Percentiles rank a stretch among this genome's conserved stretches.
Conservation (phyloP, 2,113 vertebrate genomes). For the Perognathus longimembris region DNA sequence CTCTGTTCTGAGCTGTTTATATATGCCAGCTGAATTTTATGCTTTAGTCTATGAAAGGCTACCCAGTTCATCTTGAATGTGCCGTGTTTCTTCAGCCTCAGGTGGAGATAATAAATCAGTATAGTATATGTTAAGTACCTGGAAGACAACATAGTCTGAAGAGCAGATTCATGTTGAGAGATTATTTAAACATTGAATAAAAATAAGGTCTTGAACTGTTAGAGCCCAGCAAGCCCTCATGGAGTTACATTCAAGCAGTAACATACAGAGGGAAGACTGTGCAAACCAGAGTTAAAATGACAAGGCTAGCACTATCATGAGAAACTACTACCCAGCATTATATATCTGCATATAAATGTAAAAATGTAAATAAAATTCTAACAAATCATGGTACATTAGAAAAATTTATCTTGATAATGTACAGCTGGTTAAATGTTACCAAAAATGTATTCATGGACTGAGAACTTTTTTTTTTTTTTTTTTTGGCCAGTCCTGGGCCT, state of each 20-base stretch:
- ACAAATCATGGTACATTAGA: not conserved
- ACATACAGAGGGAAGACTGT: not conserved
- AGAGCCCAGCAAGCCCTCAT: not conserved
- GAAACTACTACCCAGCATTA: not conserved
- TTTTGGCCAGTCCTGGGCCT: too few species aligned
- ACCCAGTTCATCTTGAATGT: not conserved
- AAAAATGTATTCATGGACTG: not conserved
- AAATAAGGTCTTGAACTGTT: not conserved
- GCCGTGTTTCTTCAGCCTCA: not conserved
- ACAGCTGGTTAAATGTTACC: conserved; percentile 2
- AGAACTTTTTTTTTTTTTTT: too few species aligned
- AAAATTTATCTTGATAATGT: not conserved
- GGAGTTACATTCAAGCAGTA: not conserved
- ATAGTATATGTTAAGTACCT: not conserved
- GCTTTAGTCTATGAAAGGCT: not conserved
- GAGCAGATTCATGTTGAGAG: not conserved
- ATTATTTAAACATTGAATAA: not conserved
- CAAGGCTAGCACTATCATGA: not conserved
- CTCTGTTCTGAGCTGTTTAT: not conserved
- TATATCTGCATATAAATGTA: not conserved
- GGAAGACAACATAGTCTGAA: not conserved
- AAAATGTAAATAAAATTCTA: not conserved
- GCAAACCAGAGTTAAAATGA: not conserved
- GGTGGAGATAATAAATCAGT: not conserved
- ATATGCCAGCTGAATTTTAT: not conserved